These are phyloP conservation scores for Hippolais icterina DNA, from an alignment of 2,113 vertebrate genomes.

Conservation along the genomic window DNA sequence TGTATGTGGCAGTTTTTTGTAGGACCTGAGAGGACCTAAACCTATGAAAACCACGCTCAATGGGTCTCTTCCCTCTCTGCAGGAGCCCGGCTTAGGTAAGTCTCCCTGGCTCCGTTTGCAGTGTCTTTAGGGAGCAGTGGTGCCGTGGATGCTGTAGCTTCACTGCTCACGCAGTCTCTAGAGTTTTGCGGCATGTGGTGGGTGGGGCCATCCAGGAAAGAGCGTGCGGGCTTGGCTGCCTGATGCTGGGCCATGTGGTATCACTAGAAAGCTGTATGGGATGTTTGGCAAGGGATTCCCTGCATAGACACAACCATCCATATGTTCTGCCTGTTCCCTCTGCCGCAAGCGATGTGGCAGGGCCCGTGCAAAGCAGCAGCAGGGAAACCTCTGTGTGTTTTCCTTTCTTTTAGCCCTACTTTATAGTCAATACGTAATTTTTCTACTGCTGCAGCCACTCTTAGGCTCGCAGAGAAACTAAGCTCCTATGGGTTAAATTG, in stretches of 20 bases:
- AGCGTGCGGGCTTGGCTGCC: neutral
- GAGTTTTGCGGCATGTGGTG: neutral
- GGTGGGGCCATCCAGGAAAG: neutral
- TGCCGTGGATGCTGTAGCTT: neutral
- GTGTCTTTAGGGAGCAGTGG: neutral
- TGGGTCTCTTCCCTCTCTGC: neutral
- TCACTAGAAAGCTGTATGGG: neutral
- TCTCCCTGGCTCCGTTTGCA: neutral
- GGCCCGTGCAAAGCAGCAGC: fast-evolving
- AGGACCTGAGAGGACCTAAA: neutral
- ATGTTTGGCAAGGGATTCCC: neutral
- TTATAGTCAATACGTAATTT: neutral
- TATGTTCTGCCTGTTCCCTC: neutral
- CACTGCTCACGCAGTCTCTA: neutral
- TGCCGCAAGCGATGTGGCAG: fast-evolving
- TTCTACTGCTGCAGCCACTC: neutral
- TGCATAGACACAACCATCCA: neutral
- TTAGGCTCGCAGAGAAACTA: neutral
- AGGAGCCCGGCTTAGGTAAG: conserved; percentile 33
- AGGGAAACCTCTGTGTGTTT: neutral
- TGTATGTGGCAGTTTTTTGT: neutral
- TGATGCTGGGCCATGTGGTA: neutral
- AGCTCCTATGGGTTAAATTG: neutral
- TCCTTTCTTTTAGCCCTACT: neutral
- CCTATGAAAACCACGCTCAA: neutral